These are phyloP conservation scores for Nysson spinosus DNA, from an alignment of 2,888 invertebrate genomes.

Conservation along the genomic window DNA sequence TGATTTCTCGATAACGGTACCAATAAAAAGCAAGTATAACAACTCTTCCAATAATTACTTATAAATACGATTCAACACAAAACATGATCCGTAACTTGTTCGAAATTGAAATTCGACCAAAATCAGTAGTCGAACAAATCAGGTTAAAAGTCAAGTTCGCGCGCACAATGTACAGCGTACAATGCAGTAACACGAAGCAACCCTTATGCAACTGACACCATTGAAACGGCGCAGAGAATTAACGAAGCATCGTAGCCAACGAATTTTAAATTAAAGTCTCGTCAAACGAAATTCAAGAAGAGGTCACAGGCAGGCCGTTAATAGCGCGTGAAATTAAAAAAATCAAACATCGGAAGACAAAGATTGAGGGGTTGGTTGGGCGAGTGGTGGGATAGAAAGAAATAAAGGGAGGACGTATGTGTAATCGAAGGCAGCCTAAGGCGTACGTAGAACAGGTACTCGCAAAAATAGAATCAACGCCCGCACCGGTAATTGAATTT, in stretches of 20 bases:
- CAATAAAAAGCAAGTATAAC: no score
- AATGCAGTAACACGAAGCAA: no score
- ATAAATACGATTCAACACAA: no score
- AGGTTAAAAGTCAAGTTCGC: no score
- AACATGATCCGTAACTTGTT: no score
- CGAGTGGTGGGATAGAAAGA: not conserved
- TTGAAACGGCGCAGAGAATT: not conserved
- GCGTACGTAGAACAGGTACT: slow-evolving; percentile 30
- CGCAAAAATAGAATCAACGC: slow-evolving; percentile 52
- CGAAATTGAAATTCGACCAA: no score
- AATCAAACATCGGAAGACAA: not conserved
- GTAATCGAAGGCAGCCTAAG: slow-evolving; percentile 25
- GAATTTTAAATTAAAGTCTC: not conserved
- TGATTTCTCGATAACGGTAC: no score
- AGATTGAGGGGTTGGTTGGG: not conserved
- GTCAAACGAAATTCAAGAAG: not conserved
- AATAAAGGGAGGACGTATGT: not conserved
- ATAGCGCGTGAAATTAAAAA: no score
- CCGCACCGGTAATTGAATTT: slow-evolving; percentile 62
- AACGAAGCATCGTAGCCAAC: no score
- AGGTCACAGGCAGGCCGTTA: not conserved
- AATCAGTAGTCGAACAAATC: no score
- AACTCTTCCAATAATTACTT: no score
- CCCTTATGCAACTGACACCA: not conserved
- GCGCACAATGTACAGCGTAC: no score